Base-by-base conservation (phyloP, 2,797 vertebrate species). In the Pampus argenteus region DNA sequence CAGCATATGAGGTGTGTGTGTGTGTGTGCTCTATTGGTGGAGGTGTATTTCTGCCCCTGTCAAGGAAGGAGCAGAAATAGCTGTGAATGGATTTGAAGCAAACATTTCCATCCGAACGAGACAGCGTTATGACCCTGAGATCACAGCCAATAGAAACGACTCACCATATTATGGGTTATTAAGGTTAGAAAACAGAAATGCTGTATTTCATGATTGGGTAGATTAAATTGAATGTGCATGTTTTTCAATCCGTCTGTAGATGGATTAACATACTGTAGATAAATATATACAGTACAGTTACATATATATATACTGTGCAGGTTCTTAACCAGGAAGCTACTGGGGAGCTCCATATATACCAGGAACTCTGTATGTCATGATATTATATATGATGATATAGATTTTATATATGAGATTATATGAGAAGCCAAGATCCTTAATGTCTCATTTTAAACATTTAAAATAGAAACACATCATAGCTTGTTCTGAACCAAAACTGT, bases 31-130 rank as follows among this genome's bases (percentile, higher is more conserved):
- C 25, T 64, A 26, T 68, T 25, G n/a, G 48, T 58, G 34, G 22
- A 23, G 8, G 66, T 45, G 47, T 77, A 47, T 75, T 79, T 77
- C 42, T 54, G 71, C 34, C 17, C 0, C 9, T 25, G 76, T 76
- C 78, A 58, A 7, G n/a, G 6, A 54, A 14, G 6, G 13, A 17
- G n/a, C 20, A 56, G 28, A 57, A 56, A 55, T 7, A 48, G 58
- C 65, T 66, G 57, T 36, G 57, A 67, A 80, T 42, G 74, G 54
- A 62, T 28, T 2, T 58, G 31, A 38, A 55, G 56, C 70, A 38
- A 71, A 44, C 18, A 65, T n/a, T 50, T 17, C 9, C 14, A 11
- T n/a, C n/a, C n/a, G n/a, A n/a, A n/a, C n/a, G n/a, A n/a, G n/a
- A n/a, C n/a, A n/a, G n/a, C n/a, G n/a, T n/a, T n/a, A n/a, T n/a